Evolutionary conservation across 2,888 invertebrate genomes (phyloP).

Genomic region (Psylliodes chrysocephalus): DNA sequence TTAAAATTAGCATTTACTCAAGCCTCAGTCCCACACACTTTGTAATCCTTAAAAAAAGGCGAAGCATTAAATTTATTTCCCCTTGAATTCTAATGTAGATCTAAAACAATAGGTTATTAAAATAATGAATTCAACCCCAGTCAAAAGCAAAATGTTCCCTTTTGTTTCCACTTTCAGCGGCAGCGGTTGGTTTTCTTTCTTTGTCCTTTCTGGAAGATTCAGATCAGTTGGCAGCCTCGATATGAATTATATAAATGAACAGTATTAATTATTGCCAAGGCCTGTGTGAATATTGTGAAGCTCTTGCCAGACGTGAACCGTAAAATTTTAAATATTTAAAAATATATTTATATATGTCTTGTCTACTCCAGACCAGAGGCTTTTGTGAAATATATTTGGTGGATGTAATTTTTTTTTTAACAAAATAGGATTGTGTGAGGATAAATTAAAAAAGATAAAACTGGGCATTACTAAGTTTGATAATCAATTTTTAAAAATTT

Average conservation of each 20-base stretch:
- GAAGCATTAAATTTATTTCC: conserved; percentile 31
- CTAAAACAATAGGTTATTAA: conserved; percentile 34
- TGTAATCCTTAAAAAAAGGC: conserved; percentile 18
- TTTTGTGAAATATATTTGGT: no score
- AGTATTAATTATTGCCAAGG: conserved; percentile 21
- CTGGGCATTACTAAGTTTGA: no score
- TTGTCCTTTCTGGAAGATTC: conserved; percentile 17
- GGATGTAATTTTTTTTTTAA: no score
- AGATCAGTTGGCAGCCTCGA: conserved; percentile 18
- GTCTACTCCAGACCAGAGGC: no score
- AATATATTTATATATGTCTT: no score
- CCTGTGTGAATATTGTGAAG: not conserved
- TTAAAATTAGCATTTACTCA: not conserved
- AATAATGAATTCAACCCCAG: conserved; percentile 33
- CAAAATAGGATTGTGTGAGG: no score
- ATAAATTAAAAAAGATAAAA: no score
- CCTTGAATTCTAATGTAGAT: conserved; percentile 25
- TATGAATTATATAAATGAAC: conserved; percentile 29
- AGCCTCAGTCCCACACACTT: not conserved
- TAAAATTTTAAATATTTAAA: no score
- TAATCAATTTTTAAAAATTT: no score
- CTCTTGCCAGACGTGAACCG: no score
- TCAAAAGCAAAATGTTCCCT: conserved; percentile 27
- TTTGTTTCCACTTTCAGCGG: conserved; percentile 23
- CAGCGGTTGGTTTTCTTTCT: conserved; percentile 12